Base-by-base conservation (phyloP, 2,888 invertebrate species). In the Clostera curtula region DNA sequence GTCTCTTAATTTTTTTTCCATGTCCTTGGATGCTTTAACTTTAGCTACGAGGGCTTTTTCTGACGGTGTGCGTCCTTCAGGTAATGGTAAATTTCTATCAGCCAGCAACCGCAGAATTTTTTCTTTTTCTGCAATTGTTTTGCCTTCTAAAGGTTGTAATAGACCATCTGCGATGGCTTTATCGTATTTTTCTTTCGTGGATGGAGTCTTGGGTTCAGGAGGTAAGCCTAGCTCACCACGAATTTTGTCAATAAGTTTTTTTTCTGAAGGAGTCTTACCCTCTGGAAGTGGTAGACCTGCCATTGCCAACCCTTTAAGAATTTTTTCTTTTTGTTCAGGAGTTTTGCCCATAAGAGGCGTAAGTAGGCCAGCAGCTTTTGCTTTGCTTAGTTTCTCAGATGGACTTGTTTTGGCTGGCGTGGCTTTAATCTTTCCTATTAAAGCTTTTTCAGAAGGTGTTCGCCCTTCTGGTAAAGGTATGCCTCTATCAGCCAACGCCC, bases 241-340 rank as follows among this genome's bases (percentile, higher is more conserved):
- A n/a, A 43, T 20, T 9, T 43, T 40, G 1, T 21, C 6, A 4
- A 43, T 29, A 0, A 44, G 12, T 19, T 22, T 36, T 36, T 4
- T 36, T 15, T 49, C 31, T 53, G 48, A 7, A 28, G 29, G 9
- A 21, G 19, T 21, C 29, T 33, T 19, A 24, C 22, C 22, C 14
- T 14, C 47, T n/a, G 49, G 49, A 12, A 48, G 15, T 15, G 15
- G 23, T 10, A 23, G 5, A 10, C 15, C 23, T 7, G 9, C 15
- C 1, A 15, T 15, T 6, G 10, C 6, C 7, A 22, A 16, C n/a
- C 27, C 36, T 16, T 23, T 39, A 3, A 52, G 26, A 15, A 46
- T 46, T 25, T 40, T 39, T 36, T 50, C 50, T 32, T 49, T 54
- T 24, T 43, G 38, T 8, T 31, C 25, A 15, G 33, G 19, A 0